Evolutionary conservation across 1,140 invertebrate species (phyloP).

Genomic region (Panulirus ornatus): DNA sequence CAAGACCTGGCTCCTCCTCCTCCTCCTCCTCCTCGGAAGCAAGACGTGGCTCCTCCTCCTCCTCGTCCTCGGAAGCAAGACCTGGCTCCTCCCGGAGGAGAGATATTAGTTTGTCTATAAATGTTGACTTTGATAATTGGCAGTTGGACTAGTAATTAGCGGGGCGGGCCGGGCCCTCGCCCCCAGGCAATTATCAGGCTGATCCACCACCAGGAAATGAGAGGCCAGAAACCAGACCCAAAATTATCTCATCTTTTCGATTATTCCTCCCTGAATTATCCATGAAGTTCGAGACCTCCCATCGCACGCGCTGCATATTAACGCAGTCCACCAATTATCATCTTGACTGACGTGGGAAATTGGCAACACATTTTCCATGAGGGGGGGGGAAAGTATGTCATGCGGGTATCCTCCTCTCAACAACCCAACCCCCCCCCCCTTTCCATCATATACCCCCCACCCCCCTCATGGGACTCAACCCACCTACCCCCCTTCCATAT

Average conservation of each 20-base stretch:
- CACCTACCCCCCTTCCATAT: not conserved
- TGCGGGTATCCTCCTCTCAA: no score
- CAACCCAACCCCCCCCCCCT: not conserved
- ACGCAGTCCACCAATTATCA: no score
- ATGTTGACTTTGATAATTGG: constrained; percentile 58
- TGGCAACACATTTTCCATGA: no score
- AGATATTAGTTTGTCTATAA: constrained; percentile 55
- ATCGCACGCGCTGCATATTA: no score
- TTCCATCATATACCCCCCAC: not conserved
- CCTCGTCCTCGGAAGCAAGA: not conserved
- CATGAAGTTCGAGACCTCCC: no score
- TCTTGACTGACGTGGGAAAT: no score
- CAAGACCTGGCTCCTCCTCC: not conserved
- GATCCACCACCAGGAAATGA: constrained; percentile 30
- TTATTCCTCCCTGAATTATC: no score
- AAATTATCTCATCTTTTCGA: not conserved
- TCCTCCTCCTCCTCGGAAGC: no score
- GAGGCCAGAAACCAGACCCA: not conserved
- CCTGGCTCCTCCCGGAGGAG: not conserved
- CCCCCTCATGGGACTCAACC: not conserved
- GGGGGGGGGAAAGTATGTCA: no score
- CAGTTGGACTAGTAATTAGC: constrained; percentile 50
- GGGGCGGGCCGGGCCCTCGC: not conserved
- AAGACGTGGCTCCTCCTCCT: no score
- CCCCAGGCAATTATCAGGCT: constrained; percentile 36